Conservation (phyloP, 92 coral and sea anemone species). For the Epizoanthus illoricatus region DNA sequence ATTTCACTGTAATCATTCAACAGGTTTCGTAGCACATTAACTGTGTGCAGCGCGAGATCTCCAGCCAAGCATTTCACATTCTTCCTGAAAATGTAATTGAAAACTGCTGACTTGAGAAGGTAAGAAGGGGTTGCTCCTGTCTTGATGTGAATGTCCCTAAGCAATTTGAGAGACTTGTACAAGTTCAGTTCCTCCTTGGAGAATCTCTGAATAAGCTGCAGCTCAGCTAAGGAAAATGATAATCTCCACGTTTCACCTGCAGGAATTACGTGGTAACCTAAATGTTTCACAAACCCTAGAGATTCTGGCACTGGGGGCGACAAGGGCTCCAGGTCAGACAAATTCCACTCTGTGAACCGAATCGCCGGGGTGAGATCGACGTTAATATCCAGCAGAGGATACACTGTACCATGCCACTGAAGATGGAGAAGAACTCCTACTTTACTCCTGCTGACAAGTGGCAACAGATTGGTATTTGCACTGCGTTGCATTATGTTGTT, state of each 20-base stretch:
- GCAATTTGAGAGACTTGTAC: slow-evolving; percentile 48
- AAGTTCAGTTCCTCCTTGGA: slow-evolving; percentile 15
- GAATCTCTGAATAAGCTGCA: slow-evolving; percentile 16
- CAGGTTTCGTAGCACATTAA: no score
- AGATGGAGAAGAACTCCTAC: slow-evolving; percentile 39
- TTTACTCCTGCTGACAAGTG: slow-evolving; percentile 15
- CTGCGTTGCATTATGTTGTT: neutral
- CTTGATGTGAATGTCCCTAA: slow-evolving; percentile 38
- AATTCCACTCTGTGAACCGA: neutral
- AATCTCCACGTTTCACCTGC: neutral
- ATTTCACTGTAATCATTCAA: neutral
- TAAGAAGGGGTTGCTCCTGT: slow-evolving; percentile 26
- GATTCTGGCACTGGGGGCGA: neutral
- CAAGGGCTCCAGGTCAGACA: no score
- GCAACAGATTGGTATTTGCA: neutral
- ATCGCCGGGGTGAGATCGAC: slow-evolving; percentile 52
- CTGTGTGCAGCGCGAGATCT: no score
- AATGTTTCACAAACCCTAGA: neutral
- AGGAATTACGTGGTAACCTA: slow-evolving; percentile 37
- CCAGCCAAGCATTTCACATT: neutral
- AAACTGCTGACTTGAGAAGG: slow-evolving; percentile 5
- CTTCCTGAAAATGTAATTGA: slow-evolving; percentile 8
- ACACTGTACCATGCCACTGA: slow-evolving; percentile 33
- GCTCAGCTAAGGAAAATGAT: slow-evolving; percentile 43
- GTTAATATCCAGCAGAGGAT: slow-evolving; percentile 21